Evolutionary conservation across 2,113 vertebrate genomes (phyloP).

Genomic region (Burhinus oedicnemus): DNA sequence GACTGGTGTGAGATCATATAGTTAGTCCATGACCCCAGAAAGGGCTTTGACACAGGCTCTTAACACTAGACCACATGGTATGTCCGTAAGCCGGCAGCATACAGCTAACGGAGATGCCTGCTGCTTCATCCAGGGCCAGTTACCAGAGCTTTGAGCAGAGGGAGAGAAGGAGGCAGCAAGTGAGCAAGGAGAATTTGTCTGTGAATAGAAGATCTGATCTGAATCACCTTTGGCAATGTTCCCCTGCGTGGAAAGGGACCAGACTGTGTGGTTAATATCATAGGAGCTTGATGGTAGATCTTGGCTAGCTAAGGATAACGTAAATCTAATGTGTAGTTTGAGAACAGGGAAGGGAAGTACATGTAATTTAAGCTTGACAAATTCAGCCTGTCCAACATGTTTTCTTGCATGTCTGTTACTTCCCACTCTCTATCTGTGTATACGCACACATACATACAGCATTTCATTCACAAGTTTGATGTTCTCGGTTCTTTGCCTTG

Average conservation of each 20-base stretch:
- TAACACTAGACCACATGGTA: not conserved
- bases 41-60: not conserved
- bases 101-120: not conserved
- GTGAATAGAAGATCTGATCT: not conserved
- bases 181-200: not conserved
- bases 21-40: not conserved
- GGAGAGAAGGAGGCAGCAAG: not conserved
- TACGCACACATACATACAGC: not conserved
- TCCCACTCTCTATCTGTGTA: not conserved
- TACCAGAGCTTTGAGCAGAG: not conserved
- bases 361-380: not conserved
- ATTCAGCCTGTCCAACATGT: not conserved
- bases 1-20: constrained; percentile 1
- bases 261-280: not conserved
- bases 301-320: not conserved
- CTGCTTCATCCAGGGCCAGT: not conserved
- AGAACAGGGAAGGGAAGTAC: not conserved
- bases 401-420: not conserved
- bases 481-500: not conserved
- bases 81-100: not conserved
- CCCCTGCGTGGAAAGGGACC: not conserved
- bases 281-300: not conserved
- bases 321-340: not conserved
- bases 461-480: not conserved
- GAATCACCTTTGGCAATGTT: not conserved